Conservation (phyloP, 2,888 invertebrate species). For the Drosophila mercatorum region DNA sequence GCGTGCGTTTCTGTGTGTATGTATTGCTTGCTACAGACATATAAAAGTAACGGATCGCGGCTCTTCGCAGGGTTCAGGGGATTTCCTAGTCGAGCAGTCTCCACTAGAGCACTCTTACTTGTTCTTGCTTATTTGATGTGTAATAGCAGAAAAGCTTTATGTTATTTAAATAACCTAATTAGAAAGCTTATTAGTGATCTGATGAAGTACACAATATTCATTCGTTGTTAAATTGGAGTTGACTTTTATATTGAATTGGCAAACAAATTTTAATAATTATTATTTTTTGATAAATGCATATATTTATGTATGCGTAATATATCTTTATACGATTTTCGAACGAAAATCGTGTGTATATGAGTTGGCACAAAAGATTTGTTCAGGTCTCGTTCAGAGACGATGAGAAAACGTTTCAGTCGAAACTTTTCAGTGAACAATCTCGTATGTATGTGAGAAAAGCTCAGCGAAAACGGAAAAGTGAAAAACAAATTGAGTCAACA, state of each 20-base stretch:
- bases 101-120: no score
- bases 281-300: constrained; percentile 5
- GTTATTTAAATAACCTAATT: background rate
- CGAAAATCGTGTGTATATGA: constrained; percentile 17
- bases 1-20: no score
- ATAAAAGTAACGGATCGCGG: no score
- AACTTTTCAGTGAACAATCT: constrained; percentile 50
- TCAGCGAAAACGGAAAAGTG: constrained; percentile 35
- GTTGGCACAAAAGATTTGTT: constrained; percentile 14
- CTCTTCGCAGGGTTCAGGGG: no score
- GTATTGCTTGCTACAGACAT: no score
- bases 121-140: background rate
- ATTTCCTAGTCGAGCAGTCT: no score
- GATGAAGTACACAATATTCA: background rate
- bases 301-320: background rate
- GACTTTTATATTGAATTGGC: background rate
- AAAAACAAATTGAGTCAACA: constrained; percentile 31
- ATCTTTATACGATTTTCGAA: background rate
- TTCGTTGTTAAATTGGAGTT: background rate
- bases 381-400: constrained; percentile 24
- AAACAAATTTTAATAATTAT: background rate
- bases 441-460: constrained; percentile 46
- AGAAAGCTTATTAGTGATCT: background rate
- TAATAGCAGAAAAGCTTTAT: no score
- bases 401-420: constrained; percentile 40